Conservation (phyloP, 2,888 invertebrate genomes). For the Chymomyza fuscimana region DNA sequence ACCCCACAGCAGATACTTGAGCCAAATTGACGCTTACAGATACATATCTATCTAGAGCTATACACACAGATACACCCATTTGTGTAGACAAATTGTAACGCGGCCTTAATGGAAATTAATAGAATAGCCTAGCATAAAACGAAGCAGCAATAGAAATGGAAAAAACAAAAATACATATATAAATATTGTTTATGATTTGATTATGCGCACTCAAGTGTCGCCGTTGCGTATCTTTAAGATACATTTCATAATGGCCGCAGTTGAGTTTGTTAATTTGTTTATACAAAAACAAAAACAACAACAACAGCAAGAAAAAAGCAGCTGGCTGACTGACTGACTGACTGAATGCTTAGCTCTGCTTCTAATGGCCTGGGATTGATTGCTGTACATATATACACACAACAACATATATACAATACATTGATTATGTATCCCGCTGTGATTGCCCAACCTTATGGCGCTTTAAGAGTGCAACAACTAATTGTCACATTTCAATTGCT, state of each 20-base stretch:
- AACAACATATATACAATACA: neutral
- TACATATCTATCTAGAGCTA: neutral
- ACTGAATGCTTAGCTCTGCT: neutral
- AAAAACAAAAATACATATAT: neutral
- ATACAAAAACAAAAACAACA: neutral
- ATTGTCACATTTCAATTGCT: conserved; percentile 69
- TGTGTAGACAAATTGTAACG: conserved; percentile 15
- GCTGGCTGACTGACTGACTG: conserved; percentile 19
- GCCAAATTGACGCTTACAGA: conserved; percentile 58
- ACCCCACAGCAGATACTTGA: conserved; percentile 43
- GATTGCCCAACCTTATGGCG: conserved; percentile 43
- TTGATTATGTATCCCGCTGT: conserved; percentile 21
- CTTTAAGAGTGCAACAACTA: conserved; percentile 49
- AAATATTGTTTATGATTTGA: conserved; percentile 66
- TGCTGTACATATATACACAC: conserved; percentile 25
- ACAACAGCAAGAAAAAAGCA: neutral
- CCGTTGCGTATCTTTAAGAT: conserved; percentile 53
- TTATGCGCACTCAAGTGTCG: conserved; percentile 69
- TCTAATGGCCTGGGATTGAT: conserved; percentile 32
- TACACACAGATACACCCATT: neutral
- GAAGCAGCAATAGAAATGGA: neutral
- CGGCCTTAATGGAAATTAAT: conserved; percentile 70
- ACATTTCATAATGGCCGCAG: conserved; percentile 74
- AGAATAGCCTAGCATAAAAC: conserved; percentile 49
- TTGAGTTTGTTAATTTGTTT: conserved; percentile 43